A percentile compares a stretch with the other conserved stretches of the same genome.
Conservation (phyloP, 1,140 invertebrate genomes). For the Sycophila sp. region DNA sequence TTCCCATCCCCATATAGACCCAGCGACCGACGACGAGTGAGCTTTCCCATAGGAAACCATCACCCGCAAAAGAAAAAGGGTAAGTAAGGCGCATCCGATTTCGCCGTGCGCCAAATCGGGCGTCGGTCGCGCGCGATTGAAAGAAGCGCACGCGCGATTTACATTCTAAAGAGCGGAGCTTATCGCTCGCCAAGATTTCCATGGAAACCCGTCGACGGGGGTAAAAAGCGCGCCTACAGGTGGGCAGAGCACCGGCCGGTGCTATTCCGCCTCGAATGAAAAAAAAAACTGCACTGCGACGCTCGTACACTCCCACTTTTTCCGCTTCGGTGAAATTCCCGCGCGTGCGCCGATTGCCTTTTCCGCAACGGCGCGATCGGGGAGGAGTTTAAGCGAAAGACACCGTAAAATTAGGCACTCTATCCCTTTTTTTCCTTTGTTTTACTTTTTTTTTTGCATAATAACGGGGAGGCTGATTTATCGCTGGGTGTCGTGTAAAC, state of each 20-base stretch:
- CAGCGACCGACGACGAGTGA: too few relatives aligned
- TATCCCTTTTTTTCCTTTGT: background rate
- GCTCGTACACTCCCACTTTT: background rate
- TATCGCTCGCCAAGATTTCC: background rate
- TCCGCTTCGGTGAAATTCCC: background rate
- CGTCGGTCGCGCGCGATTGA: background rate
- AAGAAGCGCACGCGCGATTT: slow-evolving; percentile 11
- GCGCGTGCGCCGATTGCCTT: background rate
- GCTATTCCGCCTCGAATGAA: too few relatives aligned
- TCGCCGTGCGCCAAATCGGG: slow-evolving; percentile 9
- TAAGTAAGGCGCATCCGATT: too few relatives aligned
- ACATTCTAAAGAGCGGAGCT: slow-evolving; percentile 24
- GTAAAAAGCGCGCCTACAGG: slow-evolving; percentile 23
- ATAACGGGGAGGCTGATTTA: slow-evolving; percentile 17
- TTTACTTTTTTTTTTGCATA: background rate
- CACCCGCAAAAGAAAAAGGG: too few relatives aligned
- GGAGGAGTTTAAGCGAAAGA: background rate
- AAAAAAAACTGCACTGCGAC: too few relatives aligned
- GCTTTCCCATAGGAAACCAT: too few relatives aligned
- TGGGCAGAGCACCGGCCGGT: background rate
- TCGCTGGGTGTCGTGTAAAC: background rate
- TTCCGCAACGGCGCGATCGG: background rate
- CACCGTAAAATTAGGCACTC: slow-evolving; percentile 31
- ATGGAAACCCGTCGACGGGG: slow-evolving; percentile 20
- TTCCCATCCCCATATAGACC: too few relatives aligned